A percentile compares a stretch with the other conserved stretches of the same genome.
Conservation (phyloP, 2,888 invertebrate species). For the Cataglyphis rosenhaueri region DNA sequence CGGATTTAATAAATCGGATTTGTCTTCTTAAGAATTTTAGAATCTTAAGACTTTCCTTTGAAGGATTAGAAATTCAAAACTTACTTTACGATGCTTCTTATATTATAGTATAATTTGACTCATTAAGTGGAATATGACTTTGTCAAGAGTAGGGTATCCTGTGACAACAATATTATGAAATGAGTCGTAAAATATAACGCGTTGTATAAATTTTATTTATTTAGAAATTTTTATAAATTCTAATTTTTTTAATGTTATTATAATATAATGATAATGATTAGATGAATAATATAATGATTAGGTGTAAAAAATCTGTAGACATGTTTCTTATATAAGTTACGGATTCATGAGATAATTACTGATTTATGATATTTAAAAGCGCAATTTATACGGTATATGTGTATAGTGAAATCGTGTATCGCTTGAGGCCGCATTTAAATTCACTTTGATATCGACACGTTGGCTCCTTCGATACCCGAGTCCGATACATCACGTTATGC, state of each 20-base stretch:
- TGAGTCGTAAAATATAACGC: neutral
- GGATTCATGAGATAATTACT: too few species aligned
- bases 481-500: conserved; percentile 45
- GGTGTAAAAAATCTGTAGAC: neutral
- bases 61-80: neutral
- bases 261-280: too few species aligned
- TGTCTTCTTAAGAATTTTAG: neutral
- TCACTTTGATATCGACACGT: conserved; percentile 48
- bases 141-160: neutral
- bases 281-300: neutral
- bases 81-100: neutral
- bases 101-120: neutral
- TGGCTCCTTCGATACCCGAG: conserved; percentile 33
- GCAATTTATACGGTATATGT: conserved; percentile 1
- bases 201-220: neutral
- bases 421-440: conserved; percentile 10
- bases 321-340: neutral
- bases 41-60: conserved; percentile 16
- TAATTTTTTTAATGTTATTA: too few species aligned
- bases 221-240: too few species aligned
- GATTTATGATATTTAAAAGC: conserved; percentile 1
- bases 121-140: neutral
- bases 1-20: conserved; percentile 17
- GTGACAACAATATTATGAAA: neutral
- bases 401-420: neutral